These are phyloP conservation scores for Microctonus hyperodae DNA, from an alignment of 2,888 invertebrate species.

Conservation along the genomic window DNA sequence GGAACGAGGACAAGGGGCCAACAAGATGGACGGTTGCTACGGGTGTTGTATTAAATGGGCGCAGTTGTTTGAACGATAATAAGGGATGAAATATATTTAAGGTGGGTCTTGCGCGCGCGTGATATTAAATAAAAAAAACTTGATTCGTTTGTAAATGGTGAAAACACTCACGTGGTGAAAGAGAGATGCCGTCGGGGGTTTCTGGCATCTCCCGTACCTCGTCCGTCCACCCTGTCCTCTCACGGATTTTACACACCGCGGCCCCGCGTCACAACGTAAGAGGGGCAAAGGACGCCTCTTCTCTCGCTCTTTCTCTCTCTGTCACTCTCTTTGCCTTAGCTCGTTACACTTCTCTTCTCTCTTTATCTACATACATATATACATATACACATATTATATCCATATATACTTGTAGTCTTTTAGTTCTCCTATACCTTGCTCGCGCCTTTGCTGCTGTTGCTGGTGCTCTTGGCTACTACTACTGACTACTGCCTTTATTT, in stretches of 20 bases:
- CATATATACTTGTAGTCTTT: not conserved
- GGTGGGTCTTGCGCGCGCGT: no score
- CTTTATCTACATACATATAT: constrained; percentile 12
- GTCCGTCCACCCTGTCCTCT: constrained; percentile 16
- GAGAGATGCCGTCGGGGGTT: constrained; percentile 54
- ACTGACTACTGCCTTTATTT: not conserved
- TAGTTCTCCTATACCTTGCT: constrained; percentile 24
- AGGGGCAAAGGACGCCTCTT: constrained; percentile 42
- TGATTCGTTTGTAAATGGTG: not conserved
- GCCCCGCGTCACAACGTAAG: constrained; percentile 51
- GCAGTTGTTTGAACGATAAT: constrained; percentile 28
- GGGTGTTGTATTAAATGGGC: constrained; percentile 39
- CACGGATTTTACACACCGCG: constrained; percentile 28
- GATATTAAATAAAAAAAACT: no score
- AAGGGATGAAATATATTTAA: constrained; percentile 12
- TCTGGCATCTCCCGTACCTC: constrained; percentile 50
- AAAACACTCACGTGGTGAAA: constrained; percentile 58
- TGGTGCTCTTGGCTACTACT: constrained; percentile 1
- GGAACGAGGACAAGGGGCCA: constrained; percentile 56
- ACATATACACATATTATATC: not conserved
- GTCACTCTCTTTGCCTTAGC: constrained; percentile 17
- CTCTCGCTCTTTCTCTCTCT: constrained; percentile 33
- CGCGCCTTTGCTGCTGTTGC: constrained; percentile 5
- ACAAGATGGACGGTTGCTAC: constrained; percentile 57
- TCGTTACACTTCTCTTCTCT: constrained; percentile 15